Evolutionary conservation across 2,888 invertebrate species (phyloP).

Genomic region (Copidosoma aretas): DNA sequence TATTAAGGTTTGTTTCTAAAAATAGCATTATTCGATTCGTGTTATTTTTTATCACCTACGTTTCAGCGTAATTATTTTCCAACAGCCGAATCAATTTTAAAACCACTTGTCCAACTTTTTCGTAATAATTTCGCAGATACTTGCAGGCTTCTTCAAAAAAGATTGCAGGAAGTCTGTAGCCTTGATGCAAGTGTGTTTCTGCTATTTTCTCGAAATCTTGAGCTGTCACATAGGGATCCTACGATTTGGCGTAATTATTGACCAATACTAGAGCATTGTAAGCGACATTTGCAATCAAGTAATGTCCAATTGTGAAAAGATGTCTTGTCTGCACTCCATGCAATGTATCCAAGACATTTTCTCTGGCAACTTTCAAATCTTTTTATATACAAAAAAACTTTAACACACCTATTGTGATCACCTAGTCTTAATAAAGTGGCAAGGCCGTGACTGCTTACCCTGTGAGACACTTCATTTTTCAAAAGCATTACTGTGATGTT

Average conservation of each 20-base stretch:
- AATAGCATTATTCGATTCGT: neutral
- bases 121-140: constrained; percentile 89
- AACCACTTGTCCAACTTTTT: constrained; percentile 89
- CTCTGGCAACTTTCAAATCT: constrained; percentile 70
- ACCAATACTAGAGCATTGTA: constrained; percentile 70
- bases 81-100: constrained; percentile 85
- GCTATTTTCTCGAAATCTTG: constrained; percentile 88
- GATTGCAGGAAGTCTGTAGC: constrained; percentile 76
- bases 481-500: constrained; percentile 76
- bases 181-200: constrained; percentile 77
- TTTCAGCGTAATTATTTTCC: constrained; percentile 86
- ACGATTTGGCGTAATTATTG: constrained; percentile 83
- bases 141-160: constrained; percentile 73
- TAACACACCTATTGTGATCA: constrained; percentile 60
- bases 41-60: constrained; percentile 63
- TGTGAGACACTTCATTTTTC: constrained; percentile 81
- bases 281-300: constrained; percentile 69
- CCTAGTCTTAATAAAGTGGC: constrained; percentile 76
- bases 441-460: constrained; percentile 81
- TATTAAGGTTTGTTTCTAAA: constrained; percentile 10
- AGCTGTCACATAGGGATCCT: constrained; percentile 90
- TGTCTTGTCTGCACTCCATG: constrained; percentile 82
- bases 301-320: constrained; percentile 78
- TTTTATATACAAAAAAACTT: constrained; percentile 16
- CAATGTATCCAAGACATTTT: constrained; percentile 77